phyloP scores from a whole-genome alignment of 2,113 vertebrate species.

The Grammomys surdaster region DNA sequence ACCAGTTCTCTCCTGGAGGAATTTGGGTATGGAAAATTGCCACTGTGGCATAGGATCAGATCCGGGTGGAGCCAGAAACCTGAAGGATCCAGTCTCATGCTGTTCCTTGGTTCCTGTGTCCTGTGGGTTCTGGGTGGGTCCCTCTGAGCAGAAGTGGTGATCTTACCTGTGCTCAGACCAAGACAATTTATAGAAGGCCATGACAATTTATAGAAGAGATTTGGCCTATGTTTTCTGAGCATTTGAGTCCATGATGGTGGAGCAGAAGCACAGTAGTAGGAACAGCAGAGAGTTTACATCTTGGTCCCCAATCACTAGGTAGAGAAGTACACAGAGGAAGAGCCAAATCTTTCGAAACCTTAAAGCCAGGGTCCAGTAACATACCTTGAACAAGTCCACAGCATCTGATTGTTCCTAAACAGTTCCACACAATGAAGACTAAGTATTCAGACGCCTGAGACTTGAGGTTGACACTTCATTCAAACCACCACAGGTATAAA shows the following conservation, averaged over 20 bases:
- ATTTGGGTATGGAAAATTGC: no score
- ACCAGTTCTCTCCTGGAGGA: no score
- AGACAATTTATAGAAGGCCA: neutral
- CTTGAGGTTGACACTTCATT: neutral
- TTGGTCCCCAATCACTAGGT: neutral
- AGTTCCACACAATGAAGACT: neutral
- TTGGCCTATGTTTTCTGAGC: neutral
- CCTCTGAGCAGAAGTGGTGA: no score
- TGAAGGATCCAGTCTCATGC: no score
- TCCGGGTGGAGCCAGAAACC: no score
- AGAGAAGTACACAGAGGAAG: neutral
- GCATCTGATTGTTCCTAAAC: neutral
- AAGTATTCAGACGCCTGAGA: neutral
- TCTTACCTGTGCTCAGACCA: no score
- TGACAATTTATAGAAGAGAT: neutral
- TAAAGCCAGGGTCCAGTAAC: neutral
- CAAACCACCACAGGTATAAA: neutral
- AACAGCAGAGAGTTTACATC: neutral
- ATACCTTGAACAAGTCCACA: neutral
- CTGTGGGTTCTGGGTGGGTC: no score
- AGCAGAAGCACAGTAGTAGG: neutral
- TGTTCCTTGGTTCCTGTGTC: no score
- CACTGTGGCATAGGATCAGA: no score
- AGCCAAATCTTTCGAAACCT: neutral
- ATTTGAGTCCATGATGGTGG: neutral